A percentile compares a stretch with the other conserved stretches of the same genome.
These are phyloP conservation scores for Pogonophryne albipinna DNA, from an alignment of 2,797 vertebrate genomes.

Conservation along the genomic window DNA sequence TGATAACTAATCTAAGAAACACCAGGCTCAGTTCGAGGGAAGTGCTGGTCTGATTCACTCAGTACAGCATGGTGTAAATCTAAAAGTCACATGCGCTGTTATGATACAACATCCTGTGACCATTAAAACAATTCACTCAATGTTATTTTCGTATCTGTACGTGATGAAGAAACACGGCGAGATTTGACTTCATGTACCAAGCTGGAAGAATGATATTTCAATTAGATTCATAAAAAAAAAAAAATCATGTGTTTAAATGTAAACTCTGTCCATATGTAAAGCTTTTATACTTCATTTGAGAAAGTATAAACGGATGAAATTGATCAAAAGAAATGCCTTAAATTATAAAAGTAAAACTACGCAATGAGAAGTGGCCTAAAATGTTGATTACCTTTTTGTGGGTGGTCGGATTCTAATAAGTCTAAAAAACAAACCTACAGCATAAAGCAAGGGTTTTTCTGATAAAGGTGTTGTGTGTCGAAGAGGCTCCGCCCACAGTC, in stretches of 20 bases:
- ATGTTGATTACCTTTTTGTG: neutral
- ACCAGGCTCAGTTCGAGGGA: constrained; percentile 37
- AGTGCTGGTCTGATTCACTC: constrained; percentile 37
- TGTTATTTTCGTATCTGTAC: constrained; percentile 38
- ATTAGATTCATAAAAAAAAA: neutral
- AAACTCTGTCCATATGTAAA: neutral
- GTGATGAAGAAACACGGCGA: neutral
- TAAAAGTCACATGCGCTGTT: constrained; percentile 8
- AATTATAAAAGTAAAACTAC: neutral
- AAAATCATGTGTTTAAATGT: neutral
- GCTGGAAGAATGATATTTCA: neutral
- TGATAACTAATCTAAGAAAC: neutral
- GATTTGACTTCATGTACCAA: neutral
- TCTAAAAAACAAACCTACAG: neutral
- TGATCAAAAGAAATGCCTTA: constrained; percentile 46
- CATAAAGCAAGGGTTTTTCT: neutral
- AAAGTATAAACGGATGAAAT: constrained; percentile 5
- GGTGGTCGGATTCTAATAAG: neutral
- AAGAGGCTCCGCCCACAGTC: constrained; percentile 2
- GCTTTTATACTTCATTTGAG: neutral
- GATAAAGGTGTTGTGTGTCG: neutral
- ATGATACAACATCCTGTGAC: constrained; percentile 3
- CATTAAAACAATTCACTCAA: constrained; percentile 36
- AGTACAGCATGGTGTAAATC: constrained; percentile 10
- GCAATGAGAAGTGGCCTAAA: neutral